These are phyloP conservation scores for Limnephilus marmoratus DNA, from an alignment of 2,888 invertebrate species.

Conservation along the genomic window DNA sequence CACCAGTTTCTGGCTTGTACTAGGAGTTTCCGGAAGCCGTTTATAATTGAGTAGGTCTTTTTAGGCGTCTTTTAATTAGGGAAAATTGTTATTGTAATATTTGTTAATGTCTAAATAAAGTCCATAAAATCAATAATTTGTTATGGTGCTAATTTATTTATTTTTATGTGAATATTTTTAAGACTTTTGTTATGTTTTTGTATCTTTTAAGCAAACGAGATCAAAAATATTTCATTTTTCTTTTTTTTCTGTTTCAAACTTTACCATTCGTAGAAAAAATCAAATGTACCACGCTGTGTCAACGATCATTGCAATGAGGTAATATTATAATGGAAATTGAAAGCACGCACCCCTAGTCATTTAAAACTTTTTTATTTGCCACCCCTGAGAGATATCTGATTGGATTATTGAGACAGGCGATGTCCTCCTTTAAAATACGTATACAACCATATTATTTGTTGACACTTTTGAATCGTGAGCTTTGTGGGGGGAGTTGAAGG, in stretches of 20 bases:
- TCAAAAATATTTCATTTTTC: slow-evolving; percentile 14
- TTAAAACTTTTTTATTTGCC: slow-evolving; percentile 47
- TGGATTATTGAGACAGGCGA: background rate
- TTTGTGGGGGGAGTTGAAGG: slow-evolving; percentile 19
- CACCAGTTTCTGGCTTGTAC: too few species aligned
- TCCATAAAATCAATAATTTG: background rate
- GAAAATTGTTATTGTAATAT: background rate
- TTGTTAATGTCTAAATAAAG: background rate
- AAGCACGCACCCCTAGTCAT: slow-evolving; percentile 60
- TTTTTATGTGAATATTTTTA: background rate
- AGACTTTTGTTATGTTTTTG: background rate
- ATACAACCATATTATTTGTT: background rate
- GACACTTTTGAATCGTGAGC: background rate
- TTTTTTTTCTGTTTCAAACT: slow-evolving; percentile 78
- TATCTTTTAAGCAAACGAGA: background rate
- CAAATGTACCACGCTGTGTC: slow-evolving; percentile 98
- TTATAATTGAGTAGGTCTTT: background rate
- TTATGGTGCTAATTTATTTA: background rate
- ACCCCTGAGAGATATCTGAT: slow-evolving; percentile 26
- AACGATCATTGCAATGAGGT: slow-evolving; percentile 95
- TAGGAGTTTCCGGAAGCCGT: too few species aligned
- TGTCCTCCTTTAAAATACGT: background rate
- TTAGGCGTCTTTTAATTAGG: background rate
- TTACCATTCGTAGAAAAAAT: slow-evolving; percentile 83
- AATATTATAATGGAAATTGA: slow-evolving; percentile 71